These are phyloP conservation scores for Scrobipalpa costella DNA, from an alignment of 2,888 invertebrate genomes.

Conservation along the genomic window DNA sequence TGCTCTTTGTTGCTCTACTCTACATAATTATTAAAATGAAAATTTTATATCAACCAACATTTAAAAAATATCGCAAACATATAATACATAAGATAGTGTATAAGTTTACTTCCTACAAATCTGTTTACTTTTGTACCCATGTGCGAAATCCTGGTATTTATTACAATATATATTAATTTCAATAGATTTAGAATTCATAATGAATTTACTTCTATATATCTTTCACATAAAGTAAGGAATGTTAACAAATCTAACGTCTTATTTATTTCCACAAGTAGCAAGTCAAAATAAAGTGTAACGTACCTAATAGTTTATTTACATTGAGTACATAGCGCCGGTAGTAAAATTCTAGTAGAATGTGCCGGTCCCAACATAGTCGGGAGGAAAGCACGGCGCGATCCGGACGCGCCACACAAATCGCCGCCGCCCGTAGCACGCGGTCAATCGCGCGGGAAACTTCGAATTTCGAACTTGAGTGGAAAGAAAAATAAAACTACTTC, in stretches of 20 bases:
- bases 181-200: too few species aligned
- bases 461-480: slow-evolving; percentile 4
- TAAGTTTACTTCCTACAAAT: too few species aligned
- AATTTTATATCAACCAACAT: too few species aligned
- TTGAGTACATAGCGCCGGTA: slow-evolving; percentile 36
- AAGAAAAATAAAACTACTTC: not conserved
- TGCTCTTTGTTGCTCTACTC: too few species aligned
- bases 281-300: not conserved
- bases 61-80: too few species aligned
- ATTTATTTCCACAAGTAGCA: slow-evolving; percentile 1
- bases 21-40: not conserved
- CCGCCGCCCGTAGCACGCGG: slow-evolving; percentile 55
- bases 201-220: too few species aligned
- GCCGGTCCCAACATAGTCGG: slow-evolving; percentile 61
- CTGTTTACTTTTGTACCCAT: too few species aligned
- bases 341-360: slow-evolving; percentile 53
- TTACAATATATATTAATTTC: too few species aligned
- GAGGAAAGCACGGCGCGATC: slow-evolving; percentile 55
- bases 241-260: slow-evolving; percentile 2
- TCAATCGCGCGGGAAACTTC: slow-evolving; percentile 26
- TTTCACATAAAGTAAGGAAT: too few species aligned
- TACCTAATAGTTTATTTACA: not conserved
- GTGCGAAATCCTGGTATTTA: too few species aligned
- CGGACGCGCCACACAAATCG: slow-evolving; percentile 54
- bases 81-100: too few species aligned